Conservation (phyloP, 2,113 vertebrate species). For the Rissa tridactyla region DNA sequence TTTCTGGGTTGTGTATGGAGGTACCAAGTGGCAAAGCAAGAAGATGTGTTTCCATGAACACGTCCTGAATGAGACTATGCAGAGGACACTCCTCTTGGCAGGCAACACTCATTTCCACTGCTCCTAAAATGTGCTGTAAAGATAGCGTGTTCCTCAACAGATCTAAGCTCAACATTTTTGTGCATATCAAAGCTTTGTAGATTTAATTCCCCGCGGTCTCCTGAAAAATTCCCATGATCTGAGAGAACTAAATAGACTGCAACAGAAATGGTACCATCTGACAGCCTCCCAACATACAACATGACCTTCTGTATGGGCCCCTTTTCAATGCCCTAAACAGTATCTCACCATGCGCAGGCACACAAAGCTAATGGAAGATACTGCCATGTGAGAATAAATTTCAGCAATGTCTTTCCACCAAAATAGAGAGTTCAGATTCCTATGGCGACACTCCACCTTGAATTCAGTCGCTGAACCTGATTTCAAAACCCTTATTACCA, state of each 20-base stretch:
- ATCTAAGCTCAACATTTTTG: background rate
- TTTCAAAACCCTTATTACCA: background rate
- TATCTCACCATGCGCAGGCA: background rate
- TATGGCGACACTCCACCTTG: background rate
- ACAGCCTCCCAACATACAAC: background rate
- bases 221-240: background rate
- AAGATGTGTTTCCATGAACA: background rate
- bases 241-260: background rate
- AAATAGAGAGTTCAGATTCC: background rate
- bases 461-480: background rate
- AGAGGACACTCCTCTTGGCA: background rate
- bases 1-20: background rate
- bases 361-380: background rate
- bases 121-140: background rate
- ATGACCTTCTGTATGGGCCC: background rate
- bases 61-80: background rate
- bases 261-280: background rate
- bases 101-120: background rate
- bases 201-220: background rate
- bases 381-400: background rate
- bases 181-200: background rate
- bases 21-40: background rate
- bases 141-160: rapidly evolving
- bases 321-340: background rate
- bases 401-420: background rate